phyloP scores from a whole-genome alignment of 2,113 vertebrate species.

The Phoenicopterus ruber region DNA sequence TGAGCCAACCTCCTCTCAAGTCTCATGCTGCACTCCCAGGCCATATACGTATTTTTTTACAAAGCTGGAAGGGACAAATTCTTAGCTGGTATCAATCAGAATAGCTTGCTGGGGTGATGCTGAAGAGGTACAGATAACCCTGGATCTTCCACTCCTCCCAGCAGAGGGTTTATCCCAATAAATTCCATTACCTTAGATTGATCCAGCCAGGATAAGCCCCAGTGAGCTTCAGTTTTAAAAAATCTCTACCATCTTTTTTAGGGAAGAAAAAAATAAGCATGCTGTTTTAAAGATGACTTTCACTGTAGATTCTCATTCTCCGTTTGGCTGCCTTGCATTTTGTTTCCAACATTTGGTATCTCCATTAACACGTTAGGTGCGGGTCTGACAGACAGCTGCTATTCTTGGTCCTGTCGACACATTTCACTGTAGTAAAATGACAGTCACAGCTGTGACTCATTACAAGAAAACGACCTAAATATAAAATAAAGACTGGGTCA shows the following conservation, averaged over 20 bases:
- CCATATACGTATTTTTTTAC: background rate
- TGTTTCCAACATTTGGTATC: constrained; percentile 45
- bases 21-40: background rate
- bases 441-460: constrained; percentile 69
- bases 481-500: constrained; percentile 50
- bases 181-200: background rate
- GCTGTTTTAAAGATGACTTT: background rate
- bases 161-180: background rate
- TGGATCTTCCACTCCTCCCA: background rate
- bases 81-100: background rate
- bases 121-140: background rate
- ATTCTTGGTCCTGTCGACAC: constrained; percentile 70
- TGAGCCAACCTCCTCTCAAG: background rate
- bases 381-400: constrained; percentile 70
- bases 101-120: background rate
- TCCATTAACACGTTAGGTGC: constrained; percentile 60
- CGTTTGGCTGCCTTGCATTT: constrained; percentile 49
- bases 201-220: background rate
- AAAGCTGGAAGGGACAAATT: background rate
- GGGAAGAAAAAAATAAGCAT: background rate
- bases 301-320: constrained; percentile 25
- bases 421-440: constrained; percentile 61
- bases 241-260: background rate
- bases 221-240: background rate
- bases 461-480: constrained; percentile 66